phyloP scores from a whole-genome alignment of 2,113 vertebrate genomes.

The Paratilapia polleni region DNA sequence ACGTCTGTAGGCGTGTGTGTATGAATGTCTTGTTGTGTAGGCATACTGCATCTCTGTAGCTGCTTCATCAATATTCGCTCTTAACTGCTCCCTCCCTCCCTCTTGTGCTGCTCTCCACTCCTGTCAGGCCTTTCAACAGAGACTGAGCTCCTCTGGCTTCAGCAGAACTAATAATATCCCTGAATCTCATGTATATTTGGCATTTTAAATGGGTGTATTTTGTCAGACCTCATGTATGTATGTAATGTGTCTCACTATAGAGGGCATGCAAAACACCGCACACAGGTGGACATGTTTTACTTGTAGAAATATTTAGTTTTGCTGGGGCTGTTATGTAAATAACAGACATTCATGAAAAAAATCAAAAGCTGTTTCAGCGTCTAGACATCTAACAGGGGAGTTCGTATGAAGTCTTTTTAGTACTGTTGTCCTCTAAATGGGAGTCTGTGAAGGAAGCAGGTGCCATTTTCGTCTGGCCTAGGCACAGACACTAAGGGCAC shows the following conservation, averaged over 20 bases:
- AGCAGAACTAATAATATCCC: constrained; percentile 51
- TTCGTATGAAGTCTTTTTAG: constrained; percentile 57
- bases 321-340: neutral
- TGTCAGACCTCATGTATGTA: neutral
- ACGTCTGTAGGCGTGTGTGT: constrained; percentile 41
- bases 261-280: neutral
- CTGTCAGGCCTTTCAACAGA: constrained; percentile 57
- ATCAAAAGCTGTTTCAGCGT: constrained; percentile 34
- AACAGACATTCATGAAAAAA: neutral
- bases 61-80: constrained; percentile 69
- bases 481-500: constrained; percentile 68
- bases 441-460: constrained; percentile 78
- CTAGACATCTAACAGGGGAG: constrained; percentile 49
- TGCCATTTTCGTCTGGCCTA: constrained; percentile 72
- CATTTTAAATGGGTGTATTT: constrained; percentile 31
- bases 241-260: neutral
- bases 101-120: constrained; percentile 39
- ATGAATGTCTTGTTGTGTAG: constrained; percentile 62
- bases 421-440: constrained; percentile 65
- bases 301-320: neutral
- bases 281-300: constrained; percentile 1
- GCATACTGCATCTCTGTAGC: constrained; percentile 64
- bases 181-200: constrained; percentile 36
- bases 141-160: constrained; percentile 26
- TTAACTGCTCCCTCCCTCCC: constrained; percentile 26